Base-by-base conservation (phyloP, 2,888 invertebrate genomes). In the Pediacus dermestoides region DNA sequence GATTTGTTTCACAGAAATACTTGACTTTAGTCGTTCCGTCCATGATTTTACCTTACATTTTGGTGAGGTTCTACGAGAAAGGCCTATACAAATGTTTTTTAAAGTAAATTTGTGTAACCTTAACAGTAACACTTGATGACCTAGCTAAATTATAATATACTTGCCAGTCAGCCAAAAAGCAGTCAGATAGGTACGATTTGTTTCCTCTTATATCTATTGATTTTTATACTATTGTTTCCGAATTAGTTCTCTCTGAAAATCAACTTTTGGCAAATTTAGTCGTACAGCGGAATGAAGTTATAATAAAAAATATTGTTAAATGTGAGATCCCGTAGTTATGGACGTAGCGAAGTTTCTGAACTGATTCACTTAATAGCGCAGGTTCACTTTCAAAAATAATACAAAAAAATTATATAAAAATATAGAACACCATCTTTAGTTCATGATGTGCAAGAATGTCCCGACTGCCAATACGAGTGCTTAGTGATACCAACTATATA, bases 291-390 rank as follows among this genome's bases (percentile, higher is more conserved):
- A 56, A 46, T 52, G 52, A 57, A 51, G 48, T 6, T 9, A 23
- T 23, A 23, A 23, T 6, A 39, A 42, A 42, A 55, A 57, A 61
- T 55, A 61, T 63, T 64, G 64, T 67, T 67, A 60, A 63, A 64
- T 64, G 64, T 66, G 65, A 63, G 63, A 66, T 65, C 61, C 60
- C 59, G 63, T 67, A 68, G 67, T 63, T 59, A 60, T 62, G 62
- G 61, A 60, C 55, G 62, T 63, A 66, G 64, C 43, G 50, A 43
- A 58, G 57, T 60, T 59, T 48, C 51, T 52, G 60, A 62, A 64
- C 61, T 62, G 63, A 28, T 12, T 14, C 28, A 28, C 45, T 52
- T n/a, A n/a, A n/a, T n/a, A n/a, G n/a, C n/a, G n/a, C n/a, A n/a
- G n/a, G n/a, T n/a, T n/a, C n/a, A n/a, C n/a, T n/a, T n/a, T n/a